Evolutionary conservation across 2,113 vertebrate genomes (phyloP), one percentile per base, ranked within the genome.

Genomic region (Sphaerodactylus townsendi): DNA sequence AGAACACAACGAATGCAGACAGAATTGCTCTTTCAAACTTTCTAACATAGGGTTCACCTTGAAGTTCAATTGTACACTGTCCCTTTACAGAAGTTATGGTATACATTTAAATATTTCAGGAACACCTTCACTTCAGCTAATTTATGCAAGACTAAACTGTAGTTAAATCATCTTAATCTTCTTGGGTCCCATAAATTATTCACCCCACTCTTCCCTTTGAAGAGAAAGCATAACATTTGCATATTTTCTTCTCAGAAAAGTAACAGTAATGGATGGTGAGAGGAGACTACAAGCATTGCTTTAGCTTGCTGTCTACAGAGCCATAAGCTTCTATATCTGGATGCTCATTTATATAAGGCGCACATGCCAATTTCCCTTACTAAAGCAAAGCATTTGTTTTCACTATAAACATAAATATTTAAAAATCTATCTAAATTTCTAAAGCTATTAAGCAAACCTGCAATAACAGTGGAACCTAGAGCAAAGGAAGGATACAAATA

Each of bases 1-100:
- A 62, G 80, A 59, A 33, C 25, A 73, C 15, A 81, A 2, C 23
- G 3, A 65, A 23, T 64, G 2, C 25, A 56, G 13, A 71, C 2
- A 48, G 53, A 9, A 59, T 62, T 62, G 30, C 33, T 70, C 17
- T 64, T 73, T 62, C 28, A 41, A 41, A 59, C 19, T 19, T 28
- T 33, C 10, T 62, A 44, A 44, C 39, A 3, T 21, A 62, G 2
- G n/a, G 15, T 9, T 19, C 2, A 73, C 33, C 39, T 56, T 56
- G 56, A 71, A 3, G 10, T 48, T 53, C n/a, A 80, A 80, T 28
- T 33, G 19, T 1, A 83, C 72, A 88, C 46, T 53, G 82, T 84
- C 70, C 44, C 30, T 78, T 87, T 44, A 83, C 3, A 0, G 0
- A 41, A 1, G 68, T 1, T 0, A 0, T 48, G 62, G 62, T 62